Evolutionary conservation across 2,888 invertebrate species (phyloP), one percentile per base, ranked within the genome.

Genomic region (Pseudococcus longispinus): DNA sequence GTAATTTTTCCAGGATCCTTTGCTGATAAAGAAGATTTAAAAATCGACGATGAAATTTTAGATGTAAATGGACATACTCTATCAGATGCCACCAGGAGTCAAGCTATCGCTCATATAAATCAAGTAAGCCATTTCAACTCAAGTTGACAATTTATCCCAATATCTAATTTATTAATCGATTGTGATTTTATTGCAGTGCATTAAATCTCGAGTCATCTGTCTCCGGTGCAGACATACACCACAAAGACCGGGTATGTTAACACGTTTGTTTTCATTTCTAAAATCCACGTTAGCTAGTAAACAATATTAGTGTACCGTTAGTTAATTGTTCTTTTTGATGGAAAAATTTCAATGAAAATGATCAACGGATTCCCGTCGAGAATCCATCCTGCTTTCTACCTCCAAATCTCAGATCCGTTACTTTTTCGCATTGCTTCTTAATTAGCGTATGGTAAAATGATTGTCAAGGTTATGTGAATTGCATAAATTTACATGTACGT

Each of bases 11-110:
- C 91, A 95, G 96, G 97, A 89, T 96, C 96, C 89, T 96, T 96
- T 89, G 97, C 97, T 87, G 98, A 98, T 91, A 95, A 95, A 91
- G 93, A 93, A 60, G 98, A 98, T 92, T 92, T 98, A 92, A 97
- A 97, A 92, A 95, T 98, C 90, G 98, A 97, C 88, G 98, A 99
- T 92, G 98, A 98, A 92, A 98, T 99, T 91, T 93, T 98, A 92
- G 98, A 98, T 92, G 97, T 99, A 89, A 99, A 99, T 91, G 98
- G 98, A 15, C 83, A 87, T 32, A 84, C 83, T 8, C 29, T 87
- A 70, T 83, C 87, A n/a, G 65, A 87, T 70, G 87, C 96, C 91
- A 95, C 96, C 88, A 95, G 97, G 91, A 94, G 96, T 0, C 97
- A 98, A 92, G 96, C 98, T 90, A 95, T 98, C 89, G 95, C 95